phyloP scores from a whole-genome alignment of 2,113 vertebrate genomes.

The Gavia stellata region DNA sequence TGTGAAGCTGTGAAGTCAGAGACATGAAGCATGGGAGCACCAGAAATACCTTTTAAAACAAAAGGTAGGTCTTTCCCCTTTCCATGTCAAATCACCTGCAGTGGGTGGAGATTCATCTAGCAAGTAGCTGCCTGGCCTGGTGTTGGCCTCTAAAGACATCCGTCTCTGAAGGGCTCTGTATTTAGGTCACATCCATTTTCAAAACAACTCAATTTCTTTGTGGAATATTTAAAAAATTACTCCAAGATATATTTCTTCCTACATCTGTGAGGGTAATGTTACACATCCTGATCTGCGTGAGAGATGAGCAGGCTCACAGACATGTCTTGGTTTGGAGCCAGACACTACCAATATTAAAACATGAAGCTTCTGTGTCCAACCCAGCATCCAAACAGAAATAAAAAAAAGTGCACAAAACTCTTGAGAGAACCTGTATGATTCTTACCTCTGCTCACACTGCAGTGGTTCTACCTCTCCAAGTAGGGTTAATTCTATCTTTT shows the following conservation, averaged over 20 bases:
- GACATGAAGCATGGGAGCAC: neutral
- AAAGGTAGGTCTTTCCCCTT: neutral
- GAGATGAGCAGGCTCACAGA: slow-evolving; percentile 12
- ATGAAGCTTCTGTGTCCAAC: neutral
- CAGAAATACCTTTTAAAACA: slow-evolving; percentile 20
- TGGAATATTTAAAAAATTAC: neutral
- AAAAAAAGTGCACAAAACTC: neutral
- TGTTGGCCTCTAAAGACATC: neutral
- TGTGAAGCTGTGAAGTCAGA: slow-evolving; percentile 43
- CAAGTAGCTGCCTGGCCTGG: neutral
- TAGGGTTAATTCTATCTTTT: slow-evolving; percentile 12
- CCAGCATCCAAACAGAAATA: neutral
- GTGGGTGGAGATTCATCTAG: neutral
- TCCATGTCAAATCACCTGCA: neutral
- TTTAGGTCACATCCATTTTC: neutral
- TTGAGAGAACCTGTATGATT: neutral
- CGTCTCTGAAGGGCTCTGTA: neutral
- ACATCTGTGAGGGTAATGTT: slow-evolving; percentile 5
- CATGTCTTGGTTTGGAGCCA: neutral
- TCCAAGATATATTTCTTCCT: slow-evolving; percentile 16
- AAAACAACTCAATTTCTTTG: neutral
- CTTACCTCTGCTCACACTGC: neutral
- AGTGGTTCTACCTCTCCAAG: neutral
- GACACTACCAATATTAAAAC: neutral
- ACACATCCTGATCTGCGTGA: neutral